Evolutionary conservation across 2,113 vertebrate species (phyloP), one percentile per base, ranked within the genome.

Genomic region (Hippocampus zosterae): DNA sequence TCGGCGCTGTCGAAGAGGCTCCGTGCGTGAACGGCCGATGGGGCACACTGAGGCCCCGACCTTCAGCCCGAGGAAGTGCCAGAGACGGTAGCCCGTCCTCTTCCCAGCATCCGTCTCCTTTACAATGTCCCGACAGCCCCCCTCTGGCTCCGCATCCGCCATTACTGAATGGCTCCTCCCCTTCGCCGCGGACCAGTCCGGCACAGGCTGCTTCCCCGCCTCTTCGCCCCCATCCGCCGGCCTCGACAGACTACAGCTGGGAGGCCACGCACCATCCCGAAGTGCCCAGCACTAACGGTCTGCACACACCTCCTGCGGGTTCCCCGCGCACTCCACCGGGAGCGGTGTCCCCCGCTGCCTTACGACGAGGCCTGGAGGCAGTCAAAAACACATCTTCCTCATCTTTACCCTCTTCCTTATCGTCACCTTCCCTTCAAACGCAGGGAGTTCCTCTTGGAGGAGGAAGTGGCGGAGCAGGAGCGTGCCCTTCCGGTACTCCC

Each of bases 11-110:
- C 0, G 96, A 98, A 10, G 97, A 99, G 84, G 96, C 91, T 33
- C 97, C 96, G 0, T 99, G 97, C 33, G 96, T 99, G 11, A 99
- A 99, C 0, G 97, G 97, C 4, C 95, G 97, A 72, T 99, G 97
- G 97, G 97, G 97, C 37, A 98, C 96, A 0, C 84, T 99, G 65
- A 88, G 96, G 59, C 96, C 96, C 46, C 85, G 96, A 1, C 90
- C 91, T 7, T 90, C 85, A 78, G 92, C 13, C 65, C 93, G 83
- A 78, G 94, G 94, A 0, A 85, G 93, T 3, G 95, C 94, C 19
- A 89, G 95, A 74, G 96, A 98, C 11, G 94, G 94, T 59, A 98
- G 96, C 83, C 93, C 96, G 2, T 96, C 95, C 53, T 95, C 96
- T 0, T 94, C 95, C 19, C 91, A 93, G 66, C 92, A 92, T 65